These are phyloP conservation scores for Bugulina stolonifera DNA, from an alignment of 2,888 invertebrate species.

Conservation along the genomic window DNA sequence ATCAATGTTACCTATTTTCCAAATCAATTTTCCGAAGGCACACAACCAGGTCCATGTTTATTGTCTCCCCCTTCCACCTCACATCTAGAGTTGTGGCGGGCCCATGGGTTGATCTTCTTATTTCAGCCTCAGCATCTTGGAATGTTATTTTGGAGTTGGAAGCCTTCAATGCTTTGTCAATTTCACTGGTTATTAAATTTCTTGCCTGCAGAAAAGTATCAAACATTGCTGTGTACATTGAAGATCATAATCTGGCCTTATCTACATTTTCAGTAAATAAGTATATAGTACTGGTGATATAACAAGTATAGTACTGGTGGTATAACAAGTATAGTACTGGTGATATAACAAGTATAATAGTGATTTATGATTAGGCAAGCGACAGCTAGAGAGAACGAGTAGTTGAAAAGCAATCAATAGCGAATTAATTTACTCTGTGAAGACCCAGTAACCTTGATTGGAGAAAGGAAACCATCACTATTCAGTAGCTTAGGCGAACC, in stretches of 20 bases:
- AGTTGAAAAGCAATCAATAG: too few species aligned
- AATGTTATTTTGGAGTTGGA: neutral
- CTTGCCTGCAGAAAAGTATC: too few species aligned
- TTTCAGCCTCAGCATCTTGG: neutral
- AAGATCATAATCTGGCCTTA: too few species aligned
- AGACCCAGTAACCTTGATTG: conserved; percentile 12
- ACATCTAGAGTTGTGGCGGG: conserved; percentile 1
- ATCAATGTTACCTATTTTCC: neutral
- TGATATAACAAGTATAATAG: too few species aligned
- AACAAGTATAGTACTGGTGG: too few species aligned
- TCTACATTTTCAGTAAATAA: too few species aligned
- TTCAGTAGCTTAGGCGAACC: neutral
- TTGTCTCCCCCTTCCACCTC: neutral
- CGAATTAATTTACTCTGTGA: too few species aligned
- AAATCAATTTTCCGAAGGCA: neutral
- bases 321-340: too few species aligned
- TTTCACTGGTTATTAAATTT: neutral
- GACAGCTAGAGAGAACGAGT: too few species aligned
- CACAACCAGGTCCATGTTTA: conserved; percentile 1
- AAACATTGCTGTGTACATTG: too few species aligned
- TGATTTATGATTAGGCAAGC: too few species aligned
- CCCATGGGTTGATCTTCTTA: neutral
- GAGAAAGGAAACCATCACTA: neutral
- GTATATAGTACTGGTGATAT: too few species aligned
- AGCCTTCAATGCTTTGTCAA: neutral